Evolutionary conservation across 2,888 invertebrate species (phyloP).

Genomic region (Pristionchus fissidentatus): DNA sequence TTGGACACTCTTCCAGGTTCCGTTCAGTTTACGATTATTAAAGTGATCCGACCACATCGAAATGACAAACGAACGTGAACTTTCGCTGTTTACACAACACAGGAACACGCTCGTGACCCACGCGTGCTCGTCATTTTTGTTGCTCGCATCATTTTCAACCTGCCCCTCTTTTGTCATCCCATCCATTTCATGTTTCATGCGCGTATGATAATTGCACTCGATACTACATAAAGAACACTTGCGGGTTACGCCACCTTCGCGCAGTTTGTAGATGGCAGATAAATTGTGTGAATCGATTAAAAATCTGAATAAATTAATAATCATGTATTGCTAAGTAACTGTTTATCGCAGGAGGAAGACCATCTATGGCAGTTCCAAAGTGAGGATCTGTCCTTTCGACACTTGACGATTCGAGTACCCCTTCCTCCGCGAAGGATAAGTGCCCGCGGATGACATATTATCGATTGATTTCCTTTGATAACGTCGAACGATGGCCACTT

Average conservation of each 20-base stretch:
- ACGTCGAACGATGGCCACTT: too few relatives aligned
- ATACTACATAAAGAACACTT: not conserved
- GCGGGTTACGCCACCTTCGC: too few relatives aligned
- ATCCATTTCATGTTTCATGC: not conserved
- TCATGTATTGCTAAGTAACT: not conserved
- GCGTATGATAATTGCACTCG: not conserved
- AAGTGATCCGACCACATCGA: not conserved
- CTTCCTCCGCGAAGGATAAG: not conserved
- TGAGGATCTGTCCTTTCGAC: conserved; percentile 32
- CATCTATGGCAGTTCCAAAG: conserved; percentile 5
- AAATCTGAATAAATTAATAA: not conserved
- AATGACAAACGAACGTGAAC: too few relatives aligned
- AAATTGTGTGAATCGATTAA: not conserved
- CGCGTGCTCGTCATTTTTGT: too few relatives aligned
- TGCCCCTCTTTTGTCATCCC: not conserved
- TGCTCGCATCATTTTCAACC: not conserved
- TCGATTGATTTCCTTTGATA: too few relatives aligned
- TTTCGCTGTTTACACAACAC: too few relatives aligned
- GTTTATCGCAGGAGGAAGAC: conserved; percentile 8
- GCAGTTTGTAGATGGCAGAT: too few relatives aligned
- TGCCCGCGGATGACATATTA: not conserved
- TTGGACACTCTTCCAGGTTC: conserved; percentile 24
- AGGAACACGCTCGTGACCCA: too few relatives aligned
- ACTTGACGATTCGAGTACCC: not conserved
- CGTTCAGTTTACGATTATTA: not conserved